Evolutionary conservation across 2,888 invertebrate genomes (phyloP).

Genomic region (Eupithecia insigniata): DNA sequence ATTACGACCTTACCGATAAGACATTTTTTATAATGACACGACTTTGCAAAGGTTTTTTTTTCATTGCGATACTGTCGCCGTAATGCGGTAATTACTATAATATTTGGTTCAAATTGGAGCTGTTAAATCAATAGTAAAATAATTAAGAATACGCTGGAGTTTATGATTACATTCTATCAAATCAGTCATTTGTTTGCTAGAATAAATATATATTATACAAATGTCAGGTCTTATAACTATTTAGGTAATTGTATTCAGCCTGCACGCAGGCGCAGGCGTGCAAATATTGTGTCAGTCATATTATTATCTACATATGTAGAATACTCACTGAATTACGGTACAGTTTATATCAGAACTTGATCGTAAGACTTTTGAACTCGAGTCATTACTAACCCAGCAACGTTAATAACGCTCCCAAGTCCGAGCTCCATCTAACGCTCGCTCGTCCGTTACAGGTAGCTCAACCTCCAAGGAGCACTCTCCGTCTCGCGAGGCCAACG

Average conservation of each 20-base stretch:
- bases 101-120: neutral
- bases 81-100: neutral
- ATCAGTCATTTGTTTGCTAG: no score
- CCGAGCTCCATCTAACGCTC: neutral
- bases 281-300: no score
- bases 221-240: no score
- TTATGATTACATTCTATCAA: no score
- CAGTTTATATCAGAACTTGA: neutral
- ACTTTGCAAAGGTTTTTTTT: no score
- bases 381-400: neutral
- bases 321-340: neutral
- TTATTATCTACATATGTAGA: no score
- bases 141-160: no score
- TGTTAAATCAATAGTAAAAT: neutral
- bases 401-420: neutral
- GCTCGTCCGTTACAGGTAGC: slow-evolving; percentile 63
- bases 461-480: slow-evolving; percentile 67
- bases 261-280: no score
- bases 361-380: neutral
- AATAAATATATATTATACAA: no score
- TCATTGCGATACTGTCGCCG: neutral
- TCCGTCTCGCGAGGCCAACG: slow-evolving; percentile 48
- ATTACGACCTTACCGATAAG: neutral
- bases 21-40: neutral
- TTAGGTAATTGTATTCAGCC: no score